A percentile compares a stretch with the other conserved stretches of the same genome.
phyloP scores from a whole-genome alignment of 1,140 invertebrate species.

The Drosophila nigromelanica region DNA sequence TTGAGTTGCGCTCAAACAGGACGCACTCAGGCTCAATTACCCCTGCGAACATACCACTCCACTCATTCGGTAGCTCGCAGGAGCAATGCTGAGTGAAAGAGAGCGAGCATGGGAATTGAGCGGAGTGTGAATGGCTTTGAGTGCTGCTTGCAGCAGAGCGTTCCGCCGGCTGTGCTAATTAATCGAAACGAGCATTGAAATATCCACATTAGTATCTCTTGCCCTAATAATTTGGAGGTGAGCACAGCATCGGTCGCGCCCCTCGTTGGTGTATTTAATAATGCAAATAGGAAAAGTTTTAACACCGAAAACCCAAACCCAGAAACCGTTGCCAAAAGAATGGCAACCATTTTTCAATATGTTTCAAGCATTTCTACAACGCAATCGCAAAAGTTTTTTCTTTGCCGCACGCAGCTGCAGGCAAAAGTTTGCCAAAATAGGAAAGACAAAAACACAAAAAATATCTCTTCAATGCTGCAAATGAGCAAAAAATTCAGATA shows the following conservation, averaged over 20 bases:
- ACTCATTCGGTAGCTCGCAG: slow-evolving; percentile 25
- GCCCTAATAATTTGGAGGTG: neutral
- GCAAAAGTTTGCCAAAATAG: slow-evolving; percentile 52
- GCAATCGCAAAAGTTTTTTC: slow-evolving; percentile 52
- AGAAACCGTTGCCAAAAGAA: slow-evolving; percentile 46
- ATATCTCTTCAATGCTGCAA: slow-evolving; percentile 60
- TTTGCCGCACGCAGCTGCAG: slow-evolving; percentile 66
- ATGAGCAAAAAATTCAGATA: slow-evolving; percentile 70
- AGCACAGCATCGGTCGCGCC: slow-evolving; percentile 4
- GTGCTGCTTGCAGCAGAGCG: neutral
- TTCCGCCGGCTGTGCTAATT: slow-evolving; percentile 59
- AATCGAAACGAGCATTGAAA: slow-evolving; percentile 55
- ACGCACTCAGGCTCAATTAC: slow-evolving; percentile 41
- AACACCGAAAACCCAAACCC: slow-evolving; percentile 3
- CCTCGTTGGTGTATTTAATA: slow-evolving; percentile 23
- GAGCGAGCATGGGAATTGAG: neutral
- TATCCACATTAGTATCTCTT: slow-evolving; percentile 29
- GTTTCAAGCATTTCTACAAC: slow-evolving; percentile 68
- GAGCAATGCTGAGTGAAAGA: slow-evolving; percentile 25
- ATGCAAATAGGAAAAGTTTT: slow-evolving; percentile 39
- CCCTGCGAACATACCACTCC: slow-evolving; percentile 7
- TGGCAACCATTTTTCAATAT: slow-evolving; percentile 71
- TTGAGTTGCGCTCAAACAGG: slow-evolving; percentile 41
- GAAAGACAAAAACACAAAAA: slow-evolving; percentile 22
- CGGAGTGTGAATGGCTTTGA: slow-evolving; percentile 12